Evolutionary conservation across 2,888 invertebrate species (phyloP).

Genomic region (Drosophila dives): DNA sequence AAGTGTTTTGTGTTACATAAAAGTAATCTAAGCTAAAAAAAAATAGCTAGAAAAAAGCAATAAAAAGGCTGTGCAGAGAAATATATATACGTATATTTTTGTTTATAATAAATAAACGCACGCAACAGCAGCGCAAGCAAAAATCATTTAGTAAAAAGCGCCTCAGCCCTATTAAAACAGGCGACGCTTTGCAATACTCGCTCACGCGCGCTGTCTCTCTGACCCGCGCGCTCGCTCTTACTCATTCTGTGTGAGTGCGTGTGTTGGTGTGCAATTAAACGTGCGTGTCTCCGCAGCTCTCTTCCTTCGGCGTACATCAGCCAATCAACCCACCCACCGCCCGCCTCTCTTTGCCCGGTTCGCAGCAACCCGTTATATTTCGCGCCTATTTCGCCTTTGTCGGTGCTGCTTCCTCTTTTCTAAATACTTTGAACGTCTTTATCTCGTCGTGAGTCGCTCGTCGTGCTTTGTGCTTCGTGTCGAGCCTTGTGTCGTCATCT

Average conservation of each 20-base stretch:
- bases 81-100: constrained; percentile 30
- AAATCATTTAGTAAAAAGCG: constrained; percentile 46
- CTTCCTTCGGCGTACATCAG: constrained; percentile 33
- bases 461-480: constrained; percentile 33
- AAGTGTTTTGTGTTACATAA: constrained; percentile 37
- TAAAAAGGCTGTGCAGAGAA: constrained; percentile 32
- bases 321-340: constrained; percentile 14
- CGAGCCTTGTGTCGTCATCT: constrained; percentile 28
- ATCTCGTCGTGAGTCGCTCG: neutral
- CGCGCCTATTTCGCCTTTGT: constrained; percentile 64
- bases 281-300: constrained; percentile 53
- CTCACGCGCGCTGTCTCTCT: constrained; percentile 6
- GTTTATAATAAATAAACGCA: constrained; percentile 35
- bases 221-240: constrained; percentile 16
- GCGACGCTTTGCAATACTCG: constrained; percentile 44
- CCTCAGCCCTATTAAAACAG: constrained; percentile 48
- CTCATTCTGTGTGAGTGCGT: constrained; percentile 21
- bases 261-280: constrained; percentile 57
- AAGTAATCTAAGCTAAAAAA: constrained; percentile 4
- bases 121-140: constrained; percentile 35
- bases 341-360: constrained; percentile 4
- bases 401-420: constrained; percentile 17
- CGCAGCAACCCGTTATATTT: constrained; percentile 55
- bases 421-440: constrained; percentile 3
- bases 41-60: constrained; percentile 13